Conservation (phyloP, 2,113 vertebrate genomes). For the Trogon surrucura region DNA sequence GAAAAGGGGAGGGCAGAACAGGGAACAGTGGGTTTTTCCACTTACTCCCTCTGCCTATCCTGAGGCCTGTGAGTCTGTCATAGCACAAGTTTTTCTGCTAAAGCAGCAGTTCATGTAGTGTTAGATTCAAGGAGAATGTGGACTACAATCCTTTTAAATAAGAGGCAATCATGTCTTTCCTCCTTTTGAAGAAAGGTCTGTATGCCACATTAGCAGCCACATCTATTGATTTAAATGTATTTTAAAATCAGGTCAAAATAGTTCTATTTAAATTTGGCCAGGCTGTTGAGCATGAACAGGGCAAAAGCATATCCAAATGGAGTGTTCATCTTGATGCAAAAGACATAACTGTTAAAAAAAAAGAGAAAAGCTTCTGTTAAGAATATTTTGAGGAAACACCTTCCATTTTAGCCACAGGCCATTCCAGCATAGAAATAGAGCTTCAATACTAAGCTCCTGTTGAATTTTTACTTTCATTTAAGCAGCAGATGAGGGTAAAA, state of each 20-base stretch:
- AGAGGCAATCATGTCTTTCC: background rate
- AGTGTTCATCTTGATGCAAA: background rate
- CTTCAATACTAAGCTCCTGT: background rate
- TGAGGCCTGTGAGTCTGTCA: background rate
- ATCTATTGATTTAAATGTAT: background rate
- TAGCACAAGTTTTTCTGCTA: background rate
- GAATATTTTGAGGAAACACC: background rate
- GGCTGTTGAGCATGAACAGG: background rate
- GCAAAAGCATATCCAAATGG: background rate
- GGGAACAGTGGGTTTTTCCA: constrained; percentile 6
- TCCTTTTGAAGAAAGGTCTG: background rate
- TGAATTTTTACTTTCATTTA: background rate
- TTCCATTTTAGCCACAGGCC: background rate
- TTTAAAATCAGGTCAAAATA: background rate
- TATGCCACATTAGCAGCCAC: background rate
- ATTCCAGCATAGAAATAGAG: background rate
- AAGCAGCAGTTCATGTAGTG: background rate
- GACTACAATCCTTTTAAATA: background rate
- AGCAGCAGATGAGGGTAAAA: background rate
- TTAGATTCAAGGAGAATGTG: background rate
- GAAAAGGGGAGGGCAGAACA: constrained; percentile 3
- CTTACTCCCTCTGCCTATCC: background rate
- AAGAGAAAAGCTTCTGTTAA: background rate
- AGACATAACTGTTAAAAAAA: background rate
- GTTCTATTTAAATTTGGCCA: background rate